Conservation (phyloP, 1,140 invertebrate species). For the Plutomurus gul region DNA sequence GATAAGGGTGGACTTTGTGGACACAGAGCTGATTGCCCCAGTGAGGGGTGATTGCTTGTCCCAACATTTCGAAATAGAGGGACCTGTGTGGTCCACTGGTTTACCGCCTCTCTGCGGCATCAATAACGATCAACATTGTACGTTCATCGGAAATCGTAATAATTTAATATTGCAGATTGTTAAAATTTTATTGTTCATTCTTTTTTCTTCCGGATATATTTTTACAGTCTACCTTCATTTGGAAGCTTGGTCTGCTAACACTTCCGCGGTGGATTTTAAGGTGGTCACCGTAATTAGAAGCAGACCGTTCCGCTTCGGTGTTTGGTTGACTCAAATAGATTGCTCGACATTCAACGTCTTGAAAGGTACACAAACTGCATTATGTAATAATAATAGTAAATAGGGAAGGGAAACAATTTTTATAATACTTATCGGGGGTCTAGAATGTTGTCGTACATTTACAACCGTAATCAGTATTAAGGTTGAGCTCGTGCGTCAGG, state of each 20-base stretch:
- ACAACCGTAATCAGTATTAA: no score
- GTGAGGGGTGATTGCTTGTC: constrained; percentile 49
- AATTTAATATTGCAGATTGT: neutral
- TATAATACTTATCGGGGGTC: no score
- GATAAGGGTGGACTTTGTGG: constrained; percentile 53
- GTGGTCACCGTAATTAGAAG: constrained; percentile 37
- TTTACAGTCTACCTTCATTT: constrained; percentile 52
- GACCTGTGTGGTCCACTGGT: constrained; percentile 50
- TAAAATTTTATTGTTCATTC: neutral
- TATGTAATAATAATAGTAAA: no score
- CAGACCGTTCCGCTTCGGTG: constrained; percentile 49
- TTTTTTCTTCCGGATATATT: neutral
- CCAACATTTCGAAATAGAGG: constrained; percentile 51
- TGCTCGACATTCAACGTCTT: constrained; percentile 50
- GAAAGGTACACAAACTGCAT: constrained; percentile 39
- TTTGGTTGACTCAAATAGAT: constrained; percentile 53
- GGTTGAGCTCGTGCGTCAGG: no score
- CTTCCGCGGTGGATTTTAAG: constrained; percentile 49
- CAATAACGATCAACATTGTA: constrained; percentile 53
- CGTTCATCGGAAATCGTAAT: neutral
- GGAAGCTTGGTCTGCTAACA: constrained; percentile 49
- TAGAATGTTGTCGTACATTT: no score
- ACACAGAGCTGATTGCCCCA: constrained; percentile 50
- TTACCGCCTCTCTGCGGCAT: constrained; percentile 51
- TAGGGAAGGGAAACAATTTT: no score